Percentiles rank a stretch among this genome's conserved stretches.
Evolutionary conservation across 2,113 vertebrate genomes (phyloP).

Genomic region (Sebastes schlegelii): DNA sequence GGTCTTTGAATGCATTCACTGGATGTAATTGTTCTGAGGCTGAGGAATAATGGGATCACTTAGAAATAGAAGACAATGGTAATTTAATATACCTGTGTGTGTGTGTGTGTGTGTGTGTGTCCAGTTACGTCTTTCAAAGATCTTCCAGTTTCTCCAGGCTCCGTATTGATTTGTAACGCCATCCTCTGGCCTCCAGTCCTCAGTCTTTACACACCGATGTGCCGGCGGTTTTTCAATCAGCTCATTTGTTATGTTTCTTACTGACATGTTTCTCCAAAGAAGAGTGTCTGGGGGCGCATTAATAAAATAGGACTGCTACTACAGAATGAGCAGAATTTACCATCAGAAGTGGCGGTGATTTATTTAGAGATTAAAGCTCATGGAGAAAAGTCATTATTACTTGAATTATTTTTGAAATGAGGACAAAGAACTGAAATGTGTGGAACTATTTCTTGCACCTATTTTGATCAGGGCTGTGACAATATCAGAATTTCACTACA

Average conservation of each 20-base stretch:
- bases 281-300: slow-evolving; percentile 23
- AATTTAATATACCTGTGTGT: slow-evolving; percentile 75
- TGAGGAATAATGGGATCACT: slow-evolving; percentile 80
- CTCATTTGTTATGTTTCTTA: slow-evolving; percentile 47
- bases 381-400: not conserved
- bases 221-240: slow-evolving; percentile 44
- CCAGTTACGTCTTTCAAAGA: slow-evolving; percentile 47
- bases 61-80: slow-evolving; percentile 78
- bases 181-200: slow-evolving; percentile 37
- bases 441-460: not conserved
- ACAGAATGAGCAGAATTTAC: not conserved
- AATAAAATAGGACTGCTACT: not conserved
- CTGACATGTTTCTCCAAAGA: slow-evolving; percentile 41
- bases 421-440: not conserved
- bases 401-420: not conserved
- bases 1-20: slow-evolving; percentile 73
- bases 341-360: not conserved
- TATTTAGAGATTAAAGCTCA: slow-evolving; percentile 4
- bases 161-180: slow-evolving; percentile 67
- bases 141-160: slow-evolving; percentile 52
- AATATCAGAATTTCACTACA: too few relatives aligned
- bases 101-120: slow-evolving; percentile 51
- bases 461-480: not conserved
- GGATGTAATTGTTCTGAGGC: slow-evolving; percentile 81
- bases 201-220: slow-evolving; percentile 32